phyloP scores from a whole-genome alignment of 2,888 invertebrate species.

The Hylaea fasciaria region DNA sequence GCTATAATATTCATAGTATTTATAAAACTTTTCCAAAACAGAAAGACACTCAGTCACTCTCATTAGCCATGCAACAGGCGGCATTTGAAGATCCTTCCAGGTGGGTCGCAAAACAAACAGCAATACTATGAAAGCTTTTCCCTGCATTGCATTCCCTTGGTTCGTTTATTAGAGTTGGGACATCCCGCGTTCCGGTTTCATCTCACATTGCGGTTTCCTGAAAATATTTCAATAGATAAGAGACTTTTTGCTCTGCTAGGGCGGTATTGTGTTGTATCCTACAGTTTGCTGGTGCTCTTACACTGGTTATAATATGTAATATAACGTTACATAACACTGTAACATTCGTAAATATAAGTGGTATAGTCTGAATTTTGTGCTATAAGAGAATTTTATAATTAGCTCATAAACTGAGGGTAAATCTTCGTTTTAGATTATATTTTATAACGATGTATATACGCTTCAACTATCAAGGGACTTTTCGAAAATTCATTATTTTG shows the following conservation, averaged over 20 bases:
- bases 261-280: slow-evolving; percentile 24
- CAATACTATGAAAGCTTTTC: slow-evolving; percentile 26
- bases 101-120: slow-evolving; percentile 22
- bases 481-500: no score
- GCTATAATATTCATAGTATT: no score
- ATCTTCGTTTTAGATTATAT: no score
- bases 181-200: slow-evolving; percentile 28
- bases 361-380: not conserved
- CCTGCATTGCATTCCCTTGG: slow-evolving; percentile 22
- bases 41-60: no score
- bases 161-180: slow-evolving; percentile 29
- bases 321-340: not conserved
- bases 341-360: not conserved
- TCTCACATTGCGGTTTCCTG: slow-evolving; percentile 38
- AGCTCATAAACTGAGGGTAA: no score
- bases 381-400: no score
- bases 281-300: slow-evolving; percentile 13
- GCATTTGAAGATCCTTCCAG: slow-evolving; percentile 8
- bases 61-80: slow-evolving; percentile 1
- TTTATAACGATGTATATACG: no score
- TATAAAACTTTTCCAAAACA: no score
- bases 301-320: not conserved
- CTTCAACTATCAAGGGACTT: no score
- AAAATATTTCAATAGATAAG: slow-evolving; percentile 32
- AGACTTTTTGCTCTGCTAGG: slow-evolving; percentile 22